phyloP scores from a whole-genome alignment of 2,888 invertebrate genomes.

The Scaptomyza flava region DNA sequence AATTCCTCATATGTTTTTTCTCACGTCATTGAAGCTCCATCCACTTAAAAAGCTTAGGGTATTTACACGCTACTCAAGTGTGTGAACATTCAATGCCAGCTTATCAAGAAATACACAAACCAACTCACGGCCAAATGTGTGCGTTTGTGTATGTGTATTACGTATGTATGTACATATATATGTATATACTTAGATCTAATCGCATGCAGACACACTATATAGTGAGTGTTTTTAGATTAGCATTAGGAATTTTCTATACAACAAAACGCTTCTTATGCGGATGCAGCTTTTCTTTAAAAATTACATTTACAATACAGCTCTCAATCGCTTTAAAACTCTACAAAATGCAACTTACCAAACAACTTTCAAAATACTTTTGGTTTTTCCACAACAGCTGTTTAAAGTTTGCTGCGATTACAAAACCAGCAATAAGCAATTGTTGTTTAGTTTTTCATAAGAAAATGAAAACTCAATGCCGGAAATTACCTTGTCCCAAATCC shows the following conservation, averaged over 20 bases:
- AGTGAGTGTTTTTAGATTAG: constrained; percentile 12
- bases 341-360: constrained; percentile 35
- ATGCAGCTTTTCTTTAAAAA: constrained; percentile 1
- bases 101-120: constrained; percentile 47
- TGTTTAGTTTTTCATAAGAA: constrained; percentile 9
- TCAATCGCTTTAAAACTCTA: constrained; percentile 10
- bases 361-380: constrained; percentile 51
- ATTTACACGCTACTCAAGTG: constrained; percentile 21
- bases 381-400: constrained; percentile 42
- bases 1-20: neutral
- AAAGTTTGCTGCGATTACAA: constrained; percentile 33
- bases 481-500: constrained; percentile 78
- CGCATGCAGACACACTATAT: neutral
- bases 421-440: constrained; percentile 12
- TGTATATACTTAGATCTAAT: neutral
- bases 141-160: neutral
- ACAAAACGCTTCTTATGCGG: neutral
- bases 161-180: neutral
- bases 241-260: neutral
- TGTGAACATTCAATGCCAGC: constrained; percentile 43
- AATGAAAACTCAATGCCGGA: constrained; percentile 61
- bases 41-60: constrained; percentile 12
- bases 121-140: constrained; percentile 8
- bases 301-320: neutral
- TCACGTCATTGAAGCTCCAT: neutral